These are phyloP conservation scores for Caenorhabditis sp. DNA, from an alignment of 2,888 invertebrate genomes.

Conservation along the genomic window DNA sequence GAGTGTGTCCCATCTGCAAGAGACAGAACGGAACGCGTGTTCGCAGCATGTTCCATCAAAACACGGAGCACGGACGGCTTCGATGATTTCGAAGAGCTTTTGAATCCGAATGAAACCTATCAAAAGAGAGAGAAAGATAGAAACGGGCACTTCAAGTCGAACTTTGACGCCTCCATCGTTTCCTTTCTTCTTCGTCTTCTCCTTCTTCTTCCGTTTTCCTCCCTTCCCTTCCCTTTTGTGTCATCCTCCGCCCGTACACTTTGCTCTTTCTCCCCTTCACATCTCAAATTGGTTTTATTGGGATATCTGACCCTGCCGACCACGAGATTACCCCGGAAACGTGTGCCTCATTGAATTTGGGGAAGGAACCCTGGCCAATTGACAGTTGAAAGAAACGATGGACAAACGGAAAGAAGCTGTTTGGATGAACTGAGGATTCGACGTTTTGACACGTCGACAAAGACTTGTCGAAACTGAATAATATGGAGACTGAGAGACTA, in stretches of 20 bases:
- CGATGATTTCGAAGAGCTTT: slow-evolving; percentile 6
- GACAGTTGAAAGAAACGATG: not conserved
- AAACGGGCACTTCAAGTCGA: slow-evolving; percentile 55
- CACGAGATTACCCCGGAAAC: slow-evolving; percentile 9
- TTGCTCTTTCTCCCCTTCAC: slow-evolving; percentile 16
- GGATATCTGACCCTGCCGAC: not conserved
- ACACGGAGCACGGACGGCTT: not conserved
- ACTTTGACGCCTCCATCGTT: slow-evolving; percentile 41
- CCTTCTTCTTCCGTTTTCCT: slow-evolving; percentile 24
- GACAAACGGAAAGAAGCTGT: not conserved
- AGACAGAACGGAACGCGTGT: slow-evolving; percentile 26
- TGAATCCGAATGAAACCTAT: slow-evolving; percentile 33
- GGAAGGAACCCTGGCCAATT: not conserved
- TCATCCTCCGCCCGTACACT: slow-evolving; percentile 5
- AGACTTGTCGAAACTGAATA: not conserved
- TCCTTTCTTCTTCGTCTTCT: no score
- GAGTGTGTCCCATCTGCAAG: slow-evolving; percentile 22
- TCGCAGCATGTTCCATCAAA: not conserved
- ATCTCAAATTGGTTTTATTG: slow-evolving; percentile 28
- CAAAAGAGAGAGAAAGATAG: slow-evolving; percentile 16
- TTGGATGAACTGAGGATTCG: slow-evolving; percentile 75
- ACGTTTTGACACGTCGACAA: slow-evolving; percentile 38
- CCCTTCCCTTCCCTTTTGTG: slow-evolving; percentile 22
- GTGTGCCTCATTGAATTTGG: slow-evolving; percentile 6
- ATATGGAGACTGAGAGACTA: not conserved